phyloP scores from a whole-genome alignment of 2,888 invertebrate species.

The Ophonus ardosiacus region DNA sequence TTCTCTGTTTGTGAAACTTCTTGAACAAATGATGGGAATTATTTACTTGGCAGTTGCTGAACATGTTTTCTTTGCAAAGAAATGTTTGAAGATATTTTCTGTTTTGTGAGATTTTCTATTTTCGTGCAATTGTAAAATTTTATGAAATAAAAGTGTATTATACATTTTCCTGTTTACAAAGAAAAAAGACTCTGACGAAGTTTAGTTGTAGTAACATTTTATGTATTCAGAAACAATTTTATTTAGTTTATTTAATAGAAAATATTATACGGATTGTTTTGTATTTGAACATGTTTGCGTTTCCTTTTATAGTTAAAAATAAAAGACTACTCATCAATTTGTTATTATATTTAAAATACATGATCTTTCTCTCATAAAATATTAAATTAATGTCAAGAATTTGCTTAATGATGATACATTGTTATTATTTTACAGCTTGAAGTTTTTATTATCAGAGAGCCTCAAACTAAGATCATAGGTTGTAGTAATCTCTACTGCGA shows the following conservation, averaged over 20 bases:
- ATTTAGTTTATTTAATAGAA: neutral
- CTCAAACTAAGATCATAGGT: too few species aligned
- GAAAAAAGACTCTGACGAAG: neutral
- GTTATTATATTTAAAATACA: too few species aligned
- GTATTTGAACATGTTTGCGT: too few species aligned
- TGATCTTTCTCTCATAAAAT: too few species aligned
- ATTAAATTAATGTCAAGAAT: too few species aligned
- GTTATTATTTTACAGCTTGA: too few species aligned
- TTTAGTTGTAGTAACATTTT: neutral
- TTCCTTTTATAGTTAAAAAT: too few species aligned
- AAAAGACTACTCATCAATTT: too few species aligned
- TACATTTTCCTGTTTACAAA: neutral
- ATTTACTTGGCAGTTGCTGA: conserved; percentile 32
- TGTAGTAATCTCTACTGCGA: too few species aligned
- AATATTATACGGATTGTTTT: too few species aligned
- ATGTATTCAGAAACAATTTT: neutral
- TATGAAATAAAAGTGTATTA: neutral
- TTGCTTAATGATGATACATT: too few species aligned
- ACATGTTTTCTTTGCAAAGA: conserved; percentile 16
- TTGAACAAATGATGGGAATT: conserved; percentile 33
- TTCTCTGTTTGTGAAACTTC: conserved; percentile 19
- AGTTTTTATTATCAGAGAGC: too few species aligned
- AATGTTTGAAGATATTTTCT: conserved; percentile 1
- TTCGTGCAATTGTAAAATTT: conserved; percentile 2
- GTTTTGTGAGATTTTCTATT: neutral